A percentile compares a stretch with the other conserved stretches of the same genome.
These are phyloP conservation scores for Halocynthia aurantium DNA, from an alignment of 23 tunicate genomes.

Conservation along the genomic window DNA sequence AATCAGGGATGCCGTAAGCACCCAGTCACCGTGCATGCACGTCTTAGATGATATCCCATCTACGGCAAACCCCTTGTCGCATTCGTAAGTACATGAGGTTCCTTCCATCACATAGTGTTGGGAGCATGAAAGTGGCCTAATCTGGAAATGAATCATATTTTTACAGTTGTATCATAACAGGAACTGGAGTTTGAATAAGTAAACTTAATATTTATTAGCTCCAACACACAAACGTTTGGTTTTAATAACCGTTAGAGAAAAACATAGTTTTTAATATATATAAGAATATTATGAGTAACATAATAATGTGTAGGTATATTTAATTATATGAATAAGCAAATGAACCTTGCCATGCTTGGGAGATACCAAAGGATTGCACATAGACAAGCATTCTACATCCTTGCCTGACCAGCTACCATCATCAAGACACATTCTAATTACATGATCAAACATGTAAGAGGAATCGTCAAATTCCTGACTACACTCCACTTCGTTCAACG, in stretches of 20 bases:
- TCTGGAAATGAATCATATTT: conserved; percentile 2
- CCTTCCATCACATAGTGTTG: conserved; percentile 43
- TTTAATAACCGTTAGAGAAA: background rate
- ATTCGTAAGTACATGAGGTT: conserved; percentile 27
- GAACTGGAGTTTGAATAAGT: background rate
- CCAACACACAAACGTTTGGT: background rate
- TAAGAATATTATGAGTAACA: no score
- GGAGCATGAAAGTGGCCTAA: conserved; percentile 38
- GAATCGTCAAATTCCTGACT: background rate
- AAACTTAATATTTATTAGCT: background rate
- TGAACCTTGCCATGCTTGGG: conserved; percentile 62
- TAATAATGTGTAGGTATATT: no score
- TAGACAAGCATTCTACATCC: conserved; percentile 28
- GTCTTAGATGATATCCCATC: conserved; percentile 20
- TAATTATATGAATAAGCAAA: background rate
- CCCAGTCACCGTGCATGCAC: conserved; percentile 52
- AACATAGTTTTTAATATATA: no score
- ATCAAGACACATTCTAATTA: conserved; percentile 19
- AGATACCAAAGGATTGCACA: conserved; percentile 33
- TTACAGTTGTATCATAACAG: background rate
- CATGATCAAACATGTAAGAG: background rate
- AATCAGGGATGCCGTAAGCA: conserved; percentile 13
- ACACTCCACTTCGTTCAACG: background rate
- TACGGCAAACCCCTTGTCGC: conserved; percentile 23
- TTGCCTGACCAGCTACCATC: conserved; percentile 55